Percentiles rank a stretch among this genome's conserved stretches.
These are phyloP conservation scores for Tetragnatha montana DNA, from an alignment of 2,888 invertebrate genomes.

Conservation along the genomic window DNA sequence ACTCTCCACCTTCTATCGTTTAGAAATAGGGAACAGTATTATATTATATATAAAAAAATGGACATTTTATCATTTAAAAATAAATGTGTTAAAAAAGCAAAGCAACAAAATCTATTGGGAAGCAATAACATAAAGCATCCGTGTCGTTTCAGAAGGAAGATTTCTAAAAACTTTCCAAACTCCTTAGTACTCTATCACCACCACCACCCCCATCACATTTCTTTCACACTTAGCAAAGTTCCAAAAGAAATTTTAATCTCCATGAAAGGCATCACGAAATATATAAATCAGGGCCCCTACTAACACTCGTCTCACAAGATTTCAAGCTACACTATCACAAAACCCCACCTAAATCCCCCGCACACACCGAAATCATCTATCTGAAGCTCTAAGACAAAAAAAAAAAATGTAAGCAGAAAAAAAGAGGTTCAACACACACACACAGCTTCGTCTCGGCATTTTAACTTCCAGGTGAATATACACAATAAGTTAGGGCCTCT, in stretches of 20 bases:
- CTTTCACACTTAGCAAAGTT: not conserved
- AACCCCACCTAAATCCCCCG: not conserved
- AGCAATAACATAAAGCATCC: too few species aligned
- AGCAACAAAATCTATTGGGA: too few species aligned
- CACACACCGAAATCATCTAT: slow-evolving; percentile 7
- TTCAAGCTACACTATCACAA: not conserved
- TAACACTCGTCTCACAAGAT: not conserved
- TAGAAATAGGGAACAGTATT: too few species aligned
- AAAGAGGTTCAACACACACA: not conserved
- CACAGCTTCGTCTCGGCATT: not conserved
- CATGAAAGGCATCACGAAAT: not conserved
- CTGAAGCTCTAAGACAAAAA: not conserved
- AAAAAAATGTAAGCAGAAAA: not conserved
- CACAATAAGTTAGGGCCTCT: slow-evolving; percentile 27
- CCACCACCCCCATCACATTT: not conserved
- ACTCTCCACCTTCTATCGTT: too few species aligned
- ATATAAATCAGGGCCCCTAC: not conserved
- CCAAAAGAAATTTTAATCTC: not conserved
- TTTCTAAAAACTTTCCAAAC: too few species aligned
- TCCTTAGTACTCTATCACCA: too few species aligned
- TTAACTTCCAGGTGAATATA: slow-evolving; percentile 43
- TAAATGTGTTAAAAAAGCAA: too few species aligned
- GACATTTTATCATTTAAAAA: too few species aligned
- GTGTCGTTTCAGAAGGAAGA: too few species aligned
- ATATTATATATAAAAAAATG: too few species aligned